Conservation (phyloP, 2,113 vertebrate species). For the Hypanus sabinus region DNA sequence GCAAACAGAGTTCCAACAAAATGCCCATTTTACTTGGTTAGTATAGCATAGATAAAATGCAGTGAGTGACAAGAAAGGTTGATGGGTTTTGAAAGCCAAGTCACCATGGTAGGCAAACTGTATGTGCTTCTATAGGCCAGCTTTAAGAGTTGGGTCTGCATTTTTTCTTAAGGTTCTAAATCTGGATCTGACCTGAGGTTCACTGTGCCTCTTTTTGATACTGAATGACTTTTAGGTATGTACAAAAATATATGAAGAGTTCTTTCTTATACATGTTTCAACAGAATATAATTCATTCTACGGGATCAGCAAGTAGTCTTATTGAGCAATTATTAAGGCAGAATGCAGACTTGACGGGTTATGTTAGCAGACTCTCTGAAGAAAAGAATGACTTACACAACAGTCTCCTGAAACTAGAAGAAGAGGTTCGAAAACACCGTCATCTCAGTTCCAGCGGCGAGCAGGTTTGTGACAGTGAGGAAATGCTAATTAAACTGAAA, state of each 20-base stretch:
- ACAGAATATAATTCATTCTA: conserved; percentile 55
- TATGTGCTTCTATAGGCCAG: neutral
- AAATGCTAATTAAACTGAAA: neutral
- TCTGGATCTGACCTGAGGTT: neutral
- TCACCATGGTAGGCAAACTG: neutral
- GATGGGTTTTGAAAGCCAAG: neutral
- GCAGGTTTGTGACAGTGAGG: neutral
- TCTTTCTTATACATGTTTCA: neutral
- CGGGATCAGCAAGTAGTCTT: conserved; percentile 59
- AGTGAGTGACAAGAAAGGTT: neutral
- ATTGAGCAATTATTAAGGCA: conserved; percentile 82
- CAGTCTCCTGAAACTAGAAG: conserved; percentile 71
- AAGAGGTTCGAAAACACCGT: conserved; percentile 65
- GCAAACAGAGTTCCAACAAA: neutral
- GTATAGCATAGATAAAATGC: neutral
- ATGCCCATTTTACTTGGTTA: neutral
- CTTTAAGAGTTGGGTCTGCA: neutral
- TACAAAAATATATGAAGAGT: neutral
- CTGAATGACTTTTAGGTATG: neutral
- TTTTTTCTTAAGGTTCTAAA: neutral
- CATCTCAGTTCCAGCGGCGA: conserved; percentile 48
- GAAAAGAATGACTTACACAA: conserved; percentile 92
- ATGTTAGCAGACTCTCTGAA: conserved; percentile 81
- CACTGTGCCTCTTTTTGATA: neutral
- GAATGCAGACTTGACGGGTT: conserved; percentile 83